Conservation (phyloP, 2,888 invertebrate species). For the Andrena marginata region DNA sequence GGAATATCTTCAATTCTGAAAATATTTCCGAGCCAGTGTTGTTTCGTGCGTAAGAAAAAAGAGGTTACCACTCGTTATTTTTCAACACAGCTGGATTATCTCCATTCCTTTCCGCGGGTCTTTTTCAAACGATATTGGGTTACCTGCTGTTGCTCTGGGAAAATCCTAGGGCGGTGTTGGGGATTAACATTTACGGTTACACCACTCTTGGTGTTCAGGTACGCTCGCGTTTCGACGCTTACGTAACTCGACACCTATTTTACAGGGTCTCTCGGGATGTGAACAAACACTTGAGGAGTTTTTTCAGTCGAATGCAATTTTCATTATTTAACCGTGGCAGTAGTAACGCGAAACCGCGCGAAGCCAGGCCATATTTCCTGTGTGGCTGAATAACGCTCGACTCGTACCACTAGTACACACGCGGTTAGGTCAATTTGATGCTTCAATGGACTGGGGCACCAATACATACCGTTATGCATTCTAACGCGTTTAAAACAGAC, state of each 20-base stretch:
- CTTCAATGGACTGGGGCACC: neutral
- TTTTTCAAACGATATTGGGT: constrained; percentile 2
- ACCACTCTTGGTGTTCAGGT: no score
- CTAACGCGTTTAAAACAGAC: neutral
- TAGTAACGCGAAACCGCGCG: neutral
- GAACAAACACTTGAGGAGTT: neutral
- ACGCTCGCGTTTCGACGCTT: neutral
- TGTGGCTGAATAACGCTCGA: neutral
- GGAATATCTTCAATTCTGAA: neutral
- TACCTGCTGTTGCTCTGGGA: neutral
- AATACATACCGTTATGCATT: neutral
- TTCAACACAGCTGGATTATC: no score
- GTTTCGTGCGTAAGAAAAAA: neutral
- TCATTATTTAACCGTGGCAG: neutral
- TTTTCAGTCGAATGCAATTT: neutral
- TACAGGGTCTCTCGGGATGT: neutral
- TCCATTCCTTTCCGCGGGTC: neutral
- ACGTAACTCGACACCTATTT: neutral
- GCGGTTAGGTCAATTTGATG: no score
- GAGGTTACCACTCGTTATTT: no score
- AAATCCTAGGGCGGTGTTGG: constrained; percentile 9
- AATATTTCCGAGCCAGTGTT: neutral
- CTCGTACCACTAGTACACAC: constrained; percentile 16
- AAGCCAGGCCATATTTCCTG: neutral
- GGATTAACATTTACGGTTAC: constrained; percentile 36